A percentile compares a stretch with the other conserved stretches of the same genome.
Conservation (phyloP, 2,797 vertebrate species). For the Cygnus olor region DNA sequence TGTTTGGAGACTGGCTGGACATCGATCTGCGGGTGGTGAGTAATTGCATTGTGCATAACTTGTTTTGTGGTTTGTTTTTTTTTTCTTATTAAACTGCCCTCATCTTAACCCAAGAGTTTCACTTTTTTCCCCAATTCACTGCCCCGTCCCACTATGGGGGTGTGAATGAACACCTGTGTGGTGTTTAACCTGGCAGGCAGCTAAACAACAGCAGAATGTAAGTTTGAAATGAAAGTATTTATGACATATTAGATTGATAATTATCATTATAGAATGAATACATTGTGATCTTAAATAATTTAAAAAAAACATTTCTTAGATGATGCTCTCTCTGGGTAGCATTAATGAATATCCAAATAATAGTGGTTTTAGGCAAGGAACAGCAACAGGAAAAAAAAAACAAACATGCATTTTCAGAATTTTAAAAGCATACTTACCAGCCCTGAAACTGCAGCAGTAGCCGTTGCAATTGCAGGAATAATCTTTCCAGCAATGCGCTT, state of each 20-base stretch:
- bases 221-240: not conserved
- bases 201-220: not conserved
- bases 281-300: not conserved
- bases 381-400: not conserved
- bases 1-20: too few species aligned
- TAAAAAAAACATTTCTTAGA: not conserved
- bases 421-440: conserved; percentile 82
- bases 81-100: not conserved
- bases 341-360: not conserved
- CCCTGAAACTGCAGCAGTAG: conserved; percentile 95
- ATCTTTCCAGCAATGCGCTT: conserved; percentile 98
- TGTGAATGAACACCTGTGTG: not conserved
- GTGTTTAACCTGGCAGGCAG: not conserved
- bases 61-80: not conserved
- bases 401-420: not conserved
- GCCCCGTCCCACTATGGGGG: not conserved
- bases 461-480: conserved; percentile 97
- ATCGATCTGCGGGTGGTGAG: not conserved
- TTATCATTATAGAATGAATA: not conserved
- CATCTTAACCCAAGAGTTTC: not conserved
- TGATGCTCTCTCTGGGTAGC: not conserved
- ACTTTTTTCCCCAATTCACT: not conserved
- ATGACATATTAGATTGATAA: not conserved
- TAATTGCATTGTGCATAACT: not conserved
- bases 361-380: not conserved